Evolutionary conservation across 2,113 vertebrate genomes (phyloP), one percentile per base, ranked within the genome.

Genomic region (Nematolebias whitei): DNA sequence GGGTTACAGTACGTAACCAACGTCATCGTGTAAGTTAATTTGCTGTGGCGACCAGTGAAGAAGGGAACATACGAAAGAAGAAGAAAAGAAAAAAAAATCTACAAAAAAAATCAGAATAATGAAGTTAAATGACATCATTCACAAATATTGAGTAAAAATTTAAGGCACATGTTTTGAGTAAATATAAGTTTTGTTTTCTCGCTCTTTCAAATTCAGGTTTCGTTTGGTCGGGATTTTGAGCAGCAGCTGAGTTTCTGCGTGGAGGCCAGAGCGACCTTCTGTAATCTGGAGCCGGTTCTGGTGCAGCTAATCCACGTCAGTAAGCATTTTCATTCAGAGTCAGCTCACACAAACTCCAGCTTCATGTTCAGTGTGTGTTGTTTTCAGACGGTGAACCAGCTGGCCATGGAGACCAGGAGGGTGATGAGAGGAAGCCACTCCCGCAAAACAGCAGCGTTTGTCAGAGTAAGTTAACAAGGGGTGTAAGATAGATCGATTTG

Each of bases 181-280:
- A 9, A 13, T 4, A 12, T 16, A 12, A 19, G 3, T 18, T 40
- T 23, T 43, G 12, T 1, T 54, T 3, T 74, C 13, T 8, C 32
- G 7, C 7, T 29, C 26, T 29, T 7, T 7, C 26, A 4, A 3
- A 29, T 29, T 35, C 59, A 99, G 98, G 96, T 99, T 53, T 99
- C 95, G 1, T 99, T 99, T 76, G 96, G 96, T 19, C 96, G 96
- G 22, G 97, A 99, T 88, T 99, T 99, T 66, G 98, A 99, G 73
- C 98, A 99, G 5, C 98, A 99, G 90, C 79, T 99, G 80, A 99
- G 95, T 80, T 99, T 99, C 85, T 99, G 97, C 7, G 98, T 99
- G 2, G 98, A 99, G 86, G 94, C 96, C 54, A 85, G 98, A 76
- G 95, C 97, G 2, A 95, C 96, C 60, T 99, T 99, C 84, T 98